Base-by-base conservation (phyloP, 1,140 invertebrate species). In the Bombus superbus region DNA sequence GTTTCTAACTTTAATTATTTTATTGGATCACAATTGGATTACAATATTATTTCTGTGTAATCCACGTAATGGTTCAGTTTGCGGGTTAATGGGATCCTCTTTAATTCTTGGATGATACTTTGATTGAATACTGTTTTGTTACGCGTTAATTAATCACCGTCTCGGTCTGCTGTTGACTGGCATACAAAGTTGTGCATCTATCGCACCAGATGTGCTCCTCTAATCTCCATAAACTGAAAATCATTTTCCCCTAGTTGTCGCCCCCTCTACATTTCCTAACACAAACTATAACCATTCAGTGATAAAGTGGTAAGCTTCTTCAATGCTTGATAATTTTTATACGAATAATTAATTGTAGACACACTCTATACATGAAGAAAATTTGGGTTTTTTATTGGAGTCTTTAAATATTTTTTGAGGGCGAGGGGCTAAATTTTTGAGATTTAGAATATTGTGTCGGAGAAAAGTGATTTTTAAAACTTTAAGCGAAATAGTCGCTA, bases 81-180 rank as follows among this genome's bases (percentile, higher is more conserved):
- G 1, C 2, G 3, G 25, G 1, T 6, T 78, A 78, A 44, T 78
- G 10, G n/a, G 38, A 42, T 32, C 38, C 38, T n/a, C 59, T 64
- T 18, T 64, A 44, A 78, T 78, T 78, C 40, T 64, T 64, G 57
- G 57, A 42, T n/a, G n/a, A 32, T 64, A 40, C 6, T 78, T 78
- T 78, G 59, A 78, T 78, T 32, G n/a, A 78, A n/a, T 4, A 42
- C 6, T n/a, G 1, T 64, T n/a, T 32, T 32, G 69, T 8, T 3
- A 11, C 22, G 25, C 38, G 68, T 28, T 40, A 38, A 71, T 71
- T 40, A 71, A 71, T 71, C 10, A 71, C 25, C 10, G 25, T 28
- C 3, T 28, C 18, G 18, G 2, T 3, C 35, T 35, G 40, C 38
- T 28, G 68, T 71, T 28, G 68, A 71, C 68, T 40, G 38, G 25